Base-by-base conservation (phyloP, 2,797 vertebrate species). In the Etheostoma nigrum region DNA sequence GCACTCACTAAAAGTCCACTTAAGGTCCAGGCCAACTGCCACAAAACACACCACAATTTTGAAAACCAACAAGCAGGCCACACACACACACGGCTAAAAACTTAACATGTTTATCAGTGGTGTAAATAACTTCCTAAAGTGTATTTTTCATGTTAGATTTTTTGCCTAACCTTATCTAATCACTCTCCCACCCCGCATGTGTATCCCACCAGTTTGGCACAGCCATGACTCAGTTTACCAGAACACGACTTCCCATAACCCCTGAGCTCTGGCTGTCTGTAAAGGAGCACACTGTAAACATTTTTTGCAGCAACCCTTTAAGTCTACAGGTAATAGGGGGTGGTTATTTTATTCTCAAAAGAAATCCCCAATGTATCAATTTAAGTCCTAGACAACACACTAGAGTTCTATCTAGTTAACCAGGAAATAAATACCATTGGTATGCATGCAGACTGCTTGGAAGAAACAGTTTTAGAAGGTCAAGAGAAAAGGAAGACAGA, bases 181-280 rank as follows among this genome's bases (percentile, higher is more conserved):
- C 49, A 19, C n/a, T 30, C 30, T 23, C 19, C 33, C 12, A 21
- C 6, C 9, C 27, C 53, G 16, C 63, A 78, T 67, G 60, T 78
- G 63, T 45, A 72, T n/a, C 42, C 25, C 66, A 82, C 51, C 67
- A 73, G 61, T 79, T 78, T 73, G 64, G 61, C 64, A 73, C 44
- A 71, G 59, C 16, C 16, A 40, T 16, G 27, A 48, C 65, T 57
- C 19, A 15, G 45, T 71, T 78, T 49, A 78, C 59, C 57, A 72
- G 62, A 81, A 61, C 19, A 52, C 15, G 19, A 63, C 42, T 55
- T 65, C 27, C 49, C 67, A 64, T n/a, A 48, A 53, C 15, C 27
- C 16, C 36, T 12, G 19, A 79, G 45, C 33, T 40, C 54, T 49
- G 51, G 12, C 19, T 58, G 40, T 49, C 19, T 61, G 23, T 68